Evolutionary conservation across 1,140 invertebrate genomes (phyloP).

Genomic region (Pygmarrhopalites habei): DNA sequence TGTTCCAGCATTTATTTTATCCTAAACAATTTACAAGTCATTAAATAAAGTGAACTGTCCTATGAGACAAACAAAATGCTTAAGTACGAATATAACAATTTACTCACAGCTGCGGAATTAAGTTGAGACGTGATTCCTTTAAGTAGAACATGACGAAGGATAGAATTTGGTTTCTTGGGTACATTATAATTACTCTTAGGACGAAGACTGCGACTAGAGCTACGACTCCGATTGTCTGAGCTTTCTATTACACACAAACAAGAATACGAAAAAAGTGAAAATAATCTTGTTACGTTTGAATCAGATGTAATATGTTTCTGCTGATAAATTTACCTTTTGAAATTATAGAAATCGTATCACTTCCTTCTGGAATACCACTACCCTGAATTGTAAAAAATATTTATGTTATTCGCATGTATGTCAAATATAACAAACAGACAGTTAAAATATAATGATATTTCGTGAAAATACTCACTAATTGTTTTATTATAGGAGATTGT

Average conservation of each 20-base stretch:
- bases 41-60: not conserved
- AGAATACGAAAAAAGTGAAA: too few relatives aligned
- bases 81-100: too few relatives aligned
- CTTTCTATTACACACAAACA: too few relatives aligned
- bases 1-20: slow-evolving; percentile 78
- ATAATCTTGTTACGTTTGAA: too few relatives aligned
- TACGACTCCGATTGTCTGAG: slow-evolving; percentile 41
- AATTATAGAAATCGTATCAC: slow-evolving; percentile 43
- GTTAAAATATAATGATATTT: not conserved
- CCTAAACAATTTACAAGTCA: slow-evolving; percentile 49
- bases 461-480: slow-evolving; percentile 1
- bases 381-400: too few relatives aligned
- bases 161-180: slow-evolving; percentile 53
- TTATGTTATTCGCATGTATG: not conserved
- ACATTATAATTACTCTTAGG: slow-evolving; percentile 39
- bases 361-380: slow-evolving; percentile 40
- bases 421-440: not conserved
- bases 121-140: slow-evolving; percentile 80
- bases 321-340: too few relatives aligned
- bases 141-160: slow-evolving; percentile 70
- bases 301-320: too few relatives aligned
- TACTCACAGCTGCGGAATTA: slow-evolving; percentile 64
- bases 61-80: not conserved
- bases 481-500: slow-evolving; percentile 16
- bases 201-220: slow-evolving; percentile 37